Percentiles rank a stretch among this genome's conserved stretches.
Evolutionary conservation across 2,113 vertebrate species (phyloP).

Genomic region (Ictidomys tridecemlineatus): DNA sequence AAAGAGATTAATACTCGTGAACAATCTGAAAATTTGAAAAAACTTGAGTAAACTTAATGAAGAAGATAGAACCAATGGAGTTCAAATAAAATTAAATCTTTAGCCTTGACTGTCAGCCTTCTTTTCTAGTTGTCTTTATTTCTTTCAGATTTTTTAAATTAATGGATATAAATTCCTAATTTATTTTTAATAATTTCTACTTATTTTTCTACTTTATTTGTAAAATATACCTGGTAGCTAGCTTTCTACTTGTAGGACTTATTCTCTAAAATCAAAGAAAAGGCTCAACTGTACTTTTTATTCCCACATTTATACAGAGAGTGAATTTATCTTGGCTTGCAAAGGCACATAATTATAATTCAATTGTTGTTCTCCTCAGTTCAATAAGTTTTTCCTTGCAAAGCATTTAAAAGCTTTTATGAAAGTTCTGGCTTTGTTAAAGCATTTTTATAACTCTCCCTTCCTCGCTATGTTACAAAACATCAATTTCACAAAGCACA

Average conservation of each 20-base stretch:
- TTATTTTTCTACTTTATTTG: neutral
- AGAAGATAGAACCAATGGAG: neutral
- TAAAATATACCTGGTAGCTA: neutral
- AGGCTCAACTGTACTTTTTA: neutral
- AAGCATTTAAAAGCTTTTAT: constrained; percentile 54
- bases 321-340: constrained; percentile 28
- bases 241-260: constrained; percentile 47
- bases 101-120: neutral
- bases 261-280: neutral
- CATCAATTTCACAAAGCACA: neutral
- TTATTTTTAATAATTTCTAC: neutral
- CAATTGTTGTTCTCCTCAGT: constrained; percentile 26
- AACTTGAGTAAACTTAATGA: neutral
- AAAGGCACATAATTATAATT: constrained; percentile 19
- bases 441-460: neutral
- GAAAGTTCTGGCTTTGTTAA: neutral
- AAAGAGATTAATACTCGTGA: neutral
- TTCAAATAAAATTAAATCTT: neutral
- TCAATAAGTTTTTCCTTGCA: constrained; percentile 12
- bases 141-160: constrained; percentile 36
- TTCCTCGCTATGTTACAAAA: neutral
- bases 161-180: constrained; percentile 48
- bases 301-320: constrained; percentile 70
- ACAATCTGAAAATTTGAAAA: neutral
- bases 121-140: neutral